Percentiles rank a stretch among this genome's conserved stretches.
Conservation (phyloP, 2,888 invertebrate species). For the Labia minor region DNA sequence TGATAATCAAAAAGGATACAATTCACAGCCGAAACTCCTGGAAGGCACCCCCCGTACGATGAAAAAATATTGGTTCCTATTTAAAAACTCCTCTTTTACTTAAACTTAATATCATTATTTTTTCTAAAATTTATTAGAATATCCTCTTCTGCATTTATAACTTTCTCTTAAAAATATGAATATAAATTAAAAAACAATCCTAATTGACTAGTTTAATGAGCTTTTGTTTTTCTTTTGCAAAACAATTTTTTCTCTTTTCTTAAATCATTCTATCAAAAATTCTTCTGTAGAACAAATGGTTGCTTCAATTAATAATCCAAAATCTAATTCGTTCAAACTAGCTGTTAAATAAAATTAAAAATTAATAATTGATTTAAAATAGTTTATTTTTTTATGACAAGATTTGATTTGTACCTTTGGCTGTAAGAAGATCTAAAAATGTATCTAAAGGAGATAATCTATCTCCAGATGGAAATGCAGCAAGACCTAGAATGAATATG, state of each 20-base stretch:
- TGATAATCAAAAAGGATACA: no score
- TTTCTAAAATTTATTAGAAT: no score
- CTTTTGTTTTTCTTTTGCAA: no score
- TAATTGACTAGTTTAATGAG: neutral
- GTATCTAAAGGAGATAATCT: slow-evolving; percentile 69
- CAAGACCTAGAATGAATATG: slow-evolving; percentile 46
- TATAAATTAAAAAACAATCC: neutral
- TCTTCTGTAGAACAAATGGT: slow-evolving; percentile 55
- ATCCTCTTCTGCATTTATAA: no score
- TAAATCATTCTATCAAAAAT: slow-evolving; percentile 30
- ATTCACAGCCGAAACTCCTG: no score
- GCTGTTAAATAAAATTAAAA: slow-evolving; percentile 40
- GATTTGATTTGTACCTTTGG: slow-evolving; percentile 45
- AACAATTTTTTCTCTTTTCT: neutral
- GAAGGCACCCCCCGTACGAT: no score
- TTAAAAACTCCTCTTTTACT: no score
- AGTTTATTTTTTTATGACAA: no score
- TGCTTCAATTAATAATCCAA: slow-evolving; percentile 74
- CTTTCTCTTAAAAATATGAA: neutral
- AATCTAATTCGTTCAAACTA: slow-evolving; percentile 72
- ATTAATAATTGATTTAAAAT: slow-evolving; percentile 7
- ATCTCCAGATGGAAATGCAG: slow-evolving; percentile 60
- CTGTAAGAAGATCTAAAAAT: slow-evolving; percentile 71
- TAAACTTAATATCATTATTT: no score
- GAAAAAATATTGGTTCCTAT: no score